A percentile compares a stretch with the other conserved stretches of the same genome.
These are phyloP conservation scores for Nomia melanderi DNA, from an alignment of 1,140 invertebrate species.

Conservation along the genomic window DNA sequence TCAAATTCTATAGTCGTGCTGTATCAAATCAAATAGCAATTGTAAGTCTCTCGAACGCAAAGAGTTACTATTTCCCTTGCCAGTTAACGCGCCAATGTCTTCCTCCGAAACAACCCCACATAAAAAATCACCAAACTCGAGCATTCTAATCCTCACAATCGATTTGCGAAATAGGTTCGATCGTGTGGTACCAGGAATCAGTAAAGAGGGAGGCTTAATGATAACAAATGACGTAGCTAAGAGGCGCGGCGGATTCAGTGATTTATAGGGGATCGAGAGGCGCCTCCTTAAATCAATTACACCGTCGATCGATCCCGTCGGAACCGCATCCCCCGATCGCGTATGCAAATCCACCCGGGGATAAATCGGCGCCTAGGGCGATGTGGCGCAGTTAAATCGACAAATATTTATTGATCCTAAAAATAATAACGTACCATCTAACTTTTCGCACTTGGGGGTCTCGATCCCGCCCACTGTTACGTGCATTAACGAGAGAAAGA, in stretches of 20 bases:
- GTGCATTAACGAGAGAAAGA: conserved; percentile 39
- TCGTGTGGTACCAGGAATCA: conserved; percentile 6
- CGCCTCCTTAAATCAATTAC: conserved; percentile 53
- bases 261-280: conserved; percentile 43
- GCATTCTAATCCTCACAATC: neutral
- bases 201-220: conserved; percentile 39
- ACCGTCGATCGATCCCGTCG: conserved; percentile 41
- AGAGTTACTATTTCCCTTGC: no score
- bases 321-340: conserved; percentile 8
- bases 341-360: conserved; percentile 40
- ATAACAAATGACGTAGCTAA: conserved; percentile 54
- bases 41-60: no score
- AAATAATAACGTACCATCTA: conserved; percentile 42
- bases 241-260: conserved; percentile 37
- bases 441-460: conserved; percentile 52
- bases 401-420: conserved; percentile 44
- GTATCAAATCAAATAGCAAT: no score
- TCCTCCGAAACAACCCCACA: neutral
- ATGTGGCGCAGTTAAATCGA: conserved; percentile 39
- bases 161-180: neutral
- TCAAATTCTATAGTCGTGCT: no score
- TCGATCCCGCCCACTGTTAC: conserved; percentile 28
- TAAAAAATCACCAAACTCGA: neutral
- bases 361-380: conserved; percentile 46
- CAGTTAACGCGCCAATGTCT: no score